phyloP scores from a whole-genome alignment of 2,113 vertebrate genomes.

The Actinemys pallida region DNA sequence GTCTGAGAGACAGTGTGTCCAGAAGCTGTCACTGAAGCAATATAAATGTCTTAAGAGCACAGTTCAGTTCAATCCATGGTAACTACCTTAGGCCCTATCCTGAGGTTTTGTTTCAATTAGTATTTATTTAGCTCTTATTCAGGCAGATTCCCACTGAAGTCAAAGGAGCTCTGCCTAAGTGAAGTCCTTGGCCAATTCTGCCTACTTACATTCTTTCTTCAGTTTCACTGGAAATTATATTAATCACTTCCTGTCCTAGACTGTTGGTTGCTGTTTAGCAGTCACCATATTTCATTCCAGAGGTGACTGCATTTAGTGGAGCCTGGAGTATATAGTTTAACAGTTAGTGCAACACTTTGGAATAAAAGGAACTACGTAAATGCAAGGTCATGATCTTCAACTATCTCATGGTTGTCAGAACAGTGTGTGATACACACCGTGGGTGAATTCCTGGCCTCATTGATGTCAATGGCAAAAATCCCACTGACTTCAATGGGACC shows the following conservation, averaged over 20 bases:
- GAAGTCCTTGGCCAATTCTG: neutral
- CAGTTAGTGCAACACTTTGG: neutral
- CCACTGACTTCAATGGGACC: too few relatives aligned
- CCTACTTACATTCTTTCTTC: neutral
- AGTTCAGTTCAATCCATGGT: fast-evolving
- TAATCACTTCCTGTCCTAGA: neutral
- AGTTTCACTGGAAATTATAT: neutral
- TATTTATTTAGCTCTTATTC: neutral
- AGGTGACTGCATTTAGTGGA: neutral
- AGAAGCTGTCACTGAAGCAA: slow-evolving; percentile 32
- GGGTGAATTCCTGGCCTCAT: neutral
- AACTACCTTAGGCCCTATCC: fast-evolving
- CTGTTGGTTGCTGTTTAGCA: neutral
- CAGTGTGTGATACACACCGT: neutral
- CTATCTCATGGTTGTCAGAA: neutral
- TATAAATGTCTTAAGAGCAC: neutral
- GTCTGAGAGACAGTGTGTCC: neutral
- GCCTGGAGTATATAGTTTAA: neutral
- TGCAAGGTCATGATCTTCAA: neutral
- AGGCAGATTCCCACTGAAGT: neutral
- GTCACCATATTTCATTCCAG: neutral
- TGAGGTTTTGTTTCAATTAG: too few relatives aligned
- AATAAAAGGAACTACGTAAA: neutral
- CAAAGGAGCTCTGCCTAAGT: neutral
- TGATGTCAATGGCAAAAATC: too few relatives aligned